Base-by-base conservation (phyloP, 1,140 invertebrate species). In the Epicauta chinensis region DNA sequence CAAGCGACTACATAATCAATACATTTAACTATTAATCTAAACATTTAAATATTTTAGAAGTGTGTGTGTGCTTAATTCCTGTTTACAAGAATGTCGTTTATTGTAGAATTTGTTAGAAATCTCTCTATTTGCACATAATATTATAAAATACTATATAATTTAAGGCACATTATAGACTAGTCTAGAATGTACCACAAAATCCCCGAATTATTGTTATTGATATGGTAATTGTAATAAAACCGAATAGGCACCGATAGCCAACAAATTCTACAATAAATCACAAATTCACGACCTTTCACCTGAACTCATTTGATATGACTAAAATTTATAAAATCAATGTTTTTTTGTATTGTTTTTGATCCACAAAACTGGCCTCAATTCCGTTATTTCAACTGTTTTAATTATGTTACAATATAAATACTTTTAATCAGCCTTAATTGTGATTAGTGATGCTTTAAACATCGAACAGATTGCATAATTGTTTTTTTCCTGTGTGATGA, bases 21-120 rank as follows among this genome's bases (percentile, higher is more conserved):
- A 55, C 56, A 61, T 44, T 34, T 34, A 61, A 50, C 56, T 61
- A 63, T 48, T n/a, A 43, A 44, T 51, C 54, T 58, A 63, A 59
- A 63, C 59, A 58, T 61, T 59, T 63, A 58, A 60, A 60, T 58
- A 52, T 56, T 30, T 30, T 47, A 61, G 53, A 57, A 59, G 53
- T 58, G 55, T 57, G 56, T 44, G 55, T 52, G 32, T 34, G 6
- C 11, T 34, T 34, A 55, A 51, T 40, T 55, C 52, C 31, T 45
- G 48, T n/a, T n/a, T n/a, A 34, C n/a, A n/a, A n/a, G n/a, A n/a
- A 34, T 34, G 6, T 34, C 11, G 11, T 34, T 23, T 23, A 44
- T 32, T 16, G 45, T 49, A 53, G 56, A 52, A 58, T 56, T 56
- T 57, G 54, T 52, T 45, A 53, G 51, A 59, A n/a, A n/a, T n/a